Percentiles rank a stretch among this genome's conserved stretches.
Evolutionary conservation across 2,888 invertebrate genomes (phyloP).

Genomic region (Nebria salina): DNA sequence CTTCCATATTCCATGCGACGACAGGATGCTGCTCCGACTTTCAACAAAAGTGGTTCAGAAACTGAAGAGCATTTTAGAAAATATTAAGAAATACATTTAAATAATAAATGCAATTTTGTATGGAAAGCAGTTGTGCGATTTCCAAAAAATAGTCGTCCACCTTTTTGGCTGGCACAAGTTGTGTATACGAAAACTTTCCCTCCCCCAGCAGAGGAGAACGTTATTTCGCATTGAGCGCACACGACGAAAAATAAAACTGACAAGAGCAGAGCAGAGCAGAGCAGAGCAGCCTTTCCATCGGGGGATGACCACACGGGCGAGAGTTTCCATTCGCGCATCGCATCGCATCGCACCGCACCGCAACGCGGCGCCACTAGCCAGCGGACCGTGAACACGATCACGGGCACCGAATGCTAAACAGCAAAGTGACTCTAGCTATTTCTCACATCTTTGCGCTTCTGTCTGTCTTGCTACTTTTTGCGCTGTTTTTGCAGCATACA

Average conservation of each 20-base stretch:
- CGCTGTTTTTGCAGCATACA: conserved; percentile 5
- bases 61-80: too few relatives aligned
- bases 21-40: not conserved
- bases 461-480: not conserved
- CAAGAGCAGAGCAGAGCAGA: not conserved
- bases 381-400: conserved; percentile 26
- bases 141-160: too few relatives aligned
- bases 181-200: not conserved
- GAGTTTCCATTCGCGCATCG: conserved; percentile 41
- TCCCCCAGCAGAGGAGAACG: not conserved
- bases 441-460: conserved; percentile 32
- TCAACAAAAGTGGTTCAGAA: too few relatives aligned
- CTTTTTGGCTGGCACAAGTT: not conserved
- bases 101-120: too few relatives aligned
- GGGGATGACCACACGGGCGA: conserved; percentile 48
- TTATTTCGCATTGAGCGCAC: conserved; percentile 11
- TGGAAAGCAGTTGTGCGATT: too few relatives aligned
- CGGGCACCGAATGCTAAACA: conserved; percentile 40
- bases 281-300: not conserved
- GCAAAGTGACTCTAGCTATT: conserved; percentile 25
- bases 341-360: conserved; percentile 46
- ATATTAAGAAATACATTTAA: too few relatives aligned
- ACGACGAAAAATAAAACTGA: conserved; percentile 13
- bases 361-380: conserved; percentile 53
- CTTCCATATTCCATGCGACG: not conserved